A percentile compares a stretch with the other conserved stretches of the same genome.
phyloP scores from a whole-genome alignment of 2,797 vertebrate genomes.

The Selene dorsalis region DNA sequence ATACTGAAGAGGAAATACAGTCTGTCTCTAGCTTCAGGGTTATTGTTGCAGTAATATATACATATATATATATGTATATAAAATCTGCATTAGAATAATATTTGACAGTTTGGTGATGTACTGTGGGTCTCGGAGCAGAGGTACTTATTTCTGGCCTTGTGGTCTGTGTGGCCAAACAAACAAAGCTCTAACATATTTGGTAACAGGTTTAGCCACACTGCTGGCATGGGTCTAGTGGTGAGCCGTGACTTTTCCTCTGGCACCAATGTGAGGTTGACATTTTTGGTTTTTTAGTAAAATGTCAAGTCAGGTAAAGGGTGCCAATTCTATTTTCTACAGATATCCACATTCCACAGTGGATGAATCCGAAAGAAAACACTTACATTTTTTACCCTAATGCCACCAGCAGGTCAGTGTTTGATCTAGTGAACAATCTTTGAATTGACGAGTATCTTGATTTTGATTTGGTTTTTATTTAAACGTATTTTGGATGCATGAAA shows the following conservation, averaged over 20 bases:
- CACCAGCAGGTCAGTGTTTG: background rate
- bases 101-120: slow-evolving; percentile 38
- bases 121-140: slow-evolving; percentile 27
- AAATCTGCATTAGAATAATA: slow-evolving; percentile 21
- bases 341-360: background rate
- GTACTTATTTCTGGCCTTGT: slow-evolving; percentile 10
- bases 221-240: background rate
- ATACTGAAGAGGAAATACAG: slow-evolving; percentile 4
- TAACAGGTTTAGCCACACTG: slow-evolving; percentile 19
- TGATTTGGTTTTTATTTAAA: background rate
- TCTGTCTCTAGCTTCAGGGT: background rate
- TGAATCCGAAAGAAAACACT: background rate
- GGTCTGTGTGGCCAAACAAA: slow-evolving; percentile 20
- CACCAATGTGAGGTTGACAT: background rate
- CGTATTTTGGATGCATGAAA: background rate
- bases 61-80: too few relatives aligned
- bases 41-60: slow-evolving; percentile 17
- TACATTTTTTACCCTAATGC: background rate
- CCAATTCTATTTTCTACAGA: background rate
- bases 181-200: background rate
- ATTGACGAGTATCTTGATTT: background rate
- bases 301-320: background rate
- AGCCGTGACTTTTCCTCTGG: background rate
- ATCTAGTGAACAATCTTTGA: background rate
- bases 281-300: background rate